phyloP scores from a whole-genome alignment of 2,888 invertebrate species.

The Heliconius sara region DNA sequence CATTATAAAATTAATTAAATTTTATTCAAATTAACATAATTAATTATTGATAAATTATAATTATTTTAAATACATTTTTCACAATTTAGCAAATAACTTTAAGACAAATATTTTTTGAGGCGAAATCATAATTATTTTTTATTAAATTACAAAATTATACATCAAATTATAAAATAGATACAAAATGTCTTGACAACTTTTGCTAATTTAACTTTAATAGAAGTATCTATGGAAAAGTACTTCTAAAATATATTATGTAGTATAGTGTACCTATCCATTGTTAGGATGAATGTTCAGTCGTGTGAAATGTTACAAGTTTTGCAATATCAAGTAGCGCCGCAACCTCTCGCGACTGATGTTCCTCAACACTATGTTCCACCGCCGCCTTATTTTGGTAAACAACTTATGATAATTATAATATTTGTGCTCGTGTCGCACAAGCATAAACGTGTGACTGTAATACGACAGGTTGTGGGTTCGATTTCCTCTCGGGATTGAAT shows the following conservation, averaged over 20 bases:
- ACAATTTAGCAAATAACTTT: neutral
- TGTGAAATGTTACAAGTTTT: slow-evolving; percentile 87
- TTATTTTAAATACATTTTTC: neutral
- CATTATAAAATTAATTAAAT: too few relatives aligned
- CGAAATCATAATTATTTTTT: neutral
- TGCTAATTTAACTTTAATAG: neutral
- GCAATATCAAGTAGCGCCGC: slow-evolving; percentile 85
- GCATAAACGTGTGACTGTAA: too few relatives aligned
- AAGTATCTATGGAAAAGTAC: neutral
- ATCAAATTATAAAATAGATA: neutral
- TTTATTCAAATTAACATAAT: too few relatives aligned
- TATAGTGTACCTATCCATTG: neutral
- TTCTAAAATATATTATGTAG: neutral
- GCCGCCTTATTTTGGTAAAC: slow-evolving; percentile 79
- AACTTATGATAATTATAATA: neutral
- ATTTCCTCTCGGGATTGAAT: too few relatives aligned
- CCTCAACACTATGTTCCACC: slow-evolving; percentile 78
- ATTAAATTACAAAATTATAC: neutral
- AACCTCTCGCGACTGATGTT: slow-evolving; percentile 75
- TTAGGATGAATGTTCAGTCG: slow-evolving; percentile 30
- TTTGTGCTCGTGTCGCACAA: neutral
- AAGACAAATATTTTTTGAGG: neutral
- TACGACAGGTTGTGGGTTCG: too few relatives aligned
- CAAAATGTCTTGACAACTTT: slow-evolving; percentile 2
- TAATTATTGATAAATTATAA: neutral